Base-by-base conservation (phyloP, 2,113 vertebrate species). In the Saimiri boliviensis region DNA sequence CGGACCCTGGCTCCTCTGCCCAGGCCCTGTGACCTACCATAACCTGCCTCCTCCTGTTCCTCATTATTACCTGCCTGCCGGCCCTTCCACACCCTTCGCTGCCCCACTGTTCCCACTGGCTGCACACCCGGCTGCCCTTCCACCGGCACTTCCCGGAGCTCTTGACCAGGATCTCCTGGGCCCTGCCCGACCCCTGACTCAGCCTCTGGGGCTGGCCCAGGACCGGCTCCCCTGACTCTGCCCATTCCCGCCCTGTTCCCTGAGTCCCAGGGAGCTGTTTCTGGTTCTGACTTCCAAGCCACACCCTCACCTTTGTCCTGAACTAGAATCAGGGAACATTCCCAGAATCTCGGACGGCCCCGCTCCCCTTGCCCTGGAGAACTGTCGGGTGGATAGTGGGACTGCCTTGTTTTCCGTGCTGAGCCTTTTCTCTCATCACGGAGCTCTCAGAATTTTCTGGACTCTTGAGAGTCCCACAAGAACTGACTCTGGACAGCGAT, bases 321-420 rank as follows among this genome's bases (percentile, higher is more conserved):
- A 79, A 32, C 27, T 12, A 27, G 76, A 1, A n/a, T 40, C 4
- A 1, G 52, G 21, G 6, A 63, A 63, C 2, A 5, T 13, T 35
- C 9, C 6, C 7, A 21, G 63, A 23, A 5, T 19, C 35, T 68
- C 17, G 0, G 20, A 23, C 6, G 27, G 60, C 23, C 56, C 6
- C 0, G 19, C 56, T 40, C 14, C 13, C 1, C 14, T 19, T 6
- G 1, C 71, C 63, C 47, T n/a, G 0, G 40, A 74, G 74, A 32
- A n/a, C 35, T 14, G 82, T 45, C 52, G 71, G 95, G 47, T 79
- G 16, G 10, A 47, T 16, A 73, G 88, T 85, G 84, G 89, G 63
- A 79, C 68, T 63, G 11, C 87, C 84, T 92, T 56, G 11, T 54
- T n/a, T 30, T 45, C 19, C 4, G 2, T 3, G 4, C 45, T 40